Evolutionary conservation across 2,888 invertebrate species (phyloP).

Genomic region (Chelonus formosanus): DNA sequence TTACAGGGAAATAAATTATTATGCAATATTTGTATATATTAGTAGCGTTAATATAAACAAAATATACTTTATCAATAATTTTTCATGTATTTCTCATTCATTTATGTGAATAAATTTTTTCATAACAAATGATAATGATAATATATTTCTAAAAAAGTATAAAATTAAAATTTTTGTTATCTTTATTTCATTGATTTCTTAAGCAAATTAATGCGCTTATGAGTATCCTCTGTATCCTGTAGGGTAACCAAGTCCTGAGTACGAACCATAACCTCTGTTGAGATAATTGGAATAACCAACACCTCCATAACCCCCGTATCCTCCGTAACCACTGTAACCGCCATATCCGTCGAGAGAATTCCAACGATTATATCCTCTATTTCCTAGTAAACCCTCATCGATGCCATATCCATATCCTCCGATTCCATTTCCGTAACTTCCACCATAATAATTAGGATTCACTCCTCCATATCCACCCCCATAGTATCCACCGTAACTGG

Average conservation of each 20-base stretch:
- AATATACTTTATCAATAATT: no score
- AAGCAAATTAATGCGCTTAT: conserved; percentile 13
- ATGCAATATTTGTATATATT: no score
- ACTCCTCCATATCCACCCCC: no score
- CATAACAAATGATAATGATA: conserved; percentile 9
- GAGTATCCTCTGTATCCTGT: conserved; percentile 56
- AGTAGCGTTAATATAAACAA: no score
- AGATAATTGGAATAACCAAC: conserved; percentile 57
- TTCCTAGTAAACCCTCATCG: conserved; percentile 29
- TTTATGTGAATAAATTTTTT: no score
- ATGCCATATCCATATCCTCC: conserved; percentile 33
- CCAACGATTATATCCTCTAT: conserved; percentile 36
- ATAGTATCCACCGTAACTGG: no score
- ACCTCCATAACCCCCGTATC: conserved; percentile 69
- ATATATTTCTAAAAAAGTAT: conserved; percentile 14
- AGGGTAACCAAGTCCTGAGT: conserved; percentile 40
- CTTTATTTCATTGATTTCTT: no score
- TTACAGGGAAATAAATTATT: no score
- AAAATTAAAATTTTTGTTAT: not conserved
- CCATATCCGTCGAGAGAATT: conserved; percentile 42
- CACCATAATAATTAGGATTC: no score
- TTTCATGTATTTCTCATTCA: no score
- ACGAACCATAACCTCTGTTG: conserved; percentile 20
- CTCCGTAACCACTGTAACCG: no score
- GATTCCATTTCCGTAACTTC: conserved; percentile 1